Percentiles rank a stretch among this genome's conserved stretches.
Evolutionary conservation across 2,888 invertebrate species (phyloP).

Genomic region (Cyrtodaria siliqua): DNA sequence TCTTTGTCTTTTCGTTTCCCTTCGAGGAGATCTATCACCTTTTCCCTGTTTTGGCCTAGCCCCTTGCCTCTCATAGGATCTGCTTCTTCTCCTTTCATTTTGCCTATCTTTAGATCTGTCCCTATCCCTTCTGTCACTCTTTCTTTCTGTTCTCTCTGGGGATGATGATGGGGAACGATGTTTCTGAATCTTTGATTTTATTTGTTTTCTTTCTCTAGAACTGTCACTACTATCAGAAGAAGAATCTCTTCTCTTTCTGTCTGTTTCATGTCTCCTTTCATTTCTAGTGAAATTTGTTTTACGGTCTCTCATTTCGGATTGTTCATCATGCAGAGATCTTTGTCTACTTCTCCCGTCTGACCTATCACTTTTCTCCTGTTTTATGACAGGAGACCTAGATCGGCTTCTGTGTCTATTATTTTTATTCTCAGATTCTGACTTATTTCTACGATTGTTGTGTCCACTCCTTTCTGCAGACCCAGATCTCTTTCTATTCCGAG

Average conservation of each 20-base stretch:
- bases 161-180: background rate
- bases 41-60: constrained; percentile 14
- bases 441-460: constrained; percentile 6
- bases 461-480: background rate
- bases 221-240: constrained; percentile 1
- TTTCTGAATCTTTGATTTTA: constrained; percentile 4
- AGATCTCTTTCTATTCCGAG: constrained; percentile 6
- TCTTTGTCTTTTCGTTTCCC: background rate
- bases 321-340: constrained; percentile 7
- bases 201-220: constrained; percentile 13
- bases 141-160: background rate
- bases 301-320: background rate
- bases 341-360: constrained; percentile 9
- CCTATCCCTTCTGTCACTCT: constrained; percentile 16
- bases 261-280: background rate
- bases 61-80: constrained; percentile 16
- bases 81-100: constrained; percentile 14
- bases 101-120: constrained; percentile 8
- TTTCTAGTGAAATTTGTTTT: background rate
- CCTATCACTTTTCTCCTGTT: too few relatives aligned
- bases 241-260: background rate
- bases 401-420: background rate
- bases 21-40: background rate
- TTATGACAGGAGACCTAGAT: background rate
- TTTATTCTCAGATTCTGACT: background rate